phyloP scores from a whole-genome alignment of 2,797 vertebrate species.

The Peromyscus nudipes region DNA sequence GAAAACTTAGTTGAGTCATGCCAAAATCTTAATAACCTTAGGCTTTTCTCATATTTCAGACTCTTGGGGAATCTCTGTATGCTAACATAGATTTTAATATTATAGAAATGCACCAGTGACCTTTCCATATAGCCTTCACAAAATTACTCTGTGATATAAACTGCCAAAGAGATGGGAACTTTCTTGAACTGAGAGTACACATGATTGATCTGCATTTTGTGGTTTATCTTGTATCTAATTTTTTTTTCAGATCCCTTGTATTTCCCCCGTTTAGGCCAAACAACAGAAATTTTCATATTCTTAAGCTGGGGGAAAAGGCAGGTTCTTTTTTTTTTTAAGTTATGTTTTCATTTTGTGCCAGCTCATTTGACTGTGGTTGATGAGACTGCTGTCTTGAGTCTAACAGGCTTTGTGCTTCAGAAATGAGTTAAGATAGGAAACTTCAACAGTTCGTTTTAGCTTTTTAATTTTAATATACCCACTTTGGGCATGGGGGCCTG shows the following conservation, averaged over 20 bases:
- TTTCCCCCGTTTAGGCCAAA: constrained; percentile 64
- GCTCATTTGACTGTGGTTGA: constrained; percentile 1
- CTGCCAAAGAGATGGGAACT: constrained; percentile 68
- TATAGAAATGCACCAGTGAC: constrained; percentile 85
- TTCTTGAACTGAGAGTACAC: constrained; percentile 60
- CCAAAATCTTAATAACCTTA: constrained; percentile 84
- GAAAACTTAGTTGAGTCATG: constrained; percentile 74
- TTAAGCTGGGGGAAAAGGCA: constrained; percentile 60
- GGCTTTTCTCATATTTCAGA: constrained; percentile 82
- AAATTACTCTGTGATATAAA: constrained; percentile 70
- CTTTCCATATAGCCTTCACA: constrained; percentile 87
- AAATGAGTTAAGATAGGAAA: constrained; percentile 52
- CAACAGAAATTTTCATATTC: constrained; percentile 74
- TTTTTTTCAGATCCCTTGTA: constrained; percentile 59
- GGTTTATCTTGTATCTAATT: constrained; percentile 75
- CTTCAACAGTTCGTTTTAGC: constrained; percentile 35
- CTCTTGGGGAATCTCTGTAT: constrained; percentile 81
- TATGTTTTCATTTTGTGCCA: constrained; percentile 41
- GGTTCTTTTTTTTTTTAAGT: constrained; percentile 55
- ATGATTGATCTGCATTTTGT: constrained; percentile 77
- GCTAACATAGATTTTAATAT: constrained; percentile 85
- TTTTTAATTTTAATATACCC: constrained; percentile 60
- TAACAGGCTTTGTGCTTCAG: constrained; percentile 33
- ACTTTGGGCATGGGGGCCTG: not conserved
- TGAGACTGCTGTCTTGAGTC: constrained; percentile 10